These are phyloP conservation scores for Platichthys stellatus DNA, from an alignment of 2,113 vertebrate species.

Conservation along the genomic window DNA sequence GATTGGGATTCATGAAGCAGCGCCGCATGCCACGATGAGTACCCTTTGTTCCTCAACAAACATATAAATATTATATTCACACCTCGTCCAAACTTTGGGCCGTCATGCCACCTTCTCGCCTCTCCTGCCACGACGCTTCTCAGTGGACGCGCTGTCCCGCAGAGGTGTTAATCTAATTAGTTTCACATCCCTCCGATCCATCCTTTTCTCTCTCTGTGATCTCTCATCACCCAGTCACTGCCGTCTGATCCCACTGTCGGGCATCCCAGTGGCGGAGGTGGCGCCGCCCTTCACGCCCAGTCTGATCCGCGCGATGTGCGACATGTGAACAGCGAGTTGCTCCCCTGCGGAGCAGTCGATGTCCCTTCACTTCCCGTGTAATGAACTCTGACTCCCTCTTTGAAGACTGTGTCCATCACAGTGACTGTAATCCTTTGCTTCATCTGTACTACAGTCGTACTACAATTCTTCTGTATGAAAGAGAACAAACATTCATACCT, in stretches of 20 bases:
- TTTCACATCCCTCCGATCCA: constrained; percentile 11
- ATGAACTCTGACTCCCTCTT: no score
- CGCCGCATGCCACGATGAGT: not conserved
- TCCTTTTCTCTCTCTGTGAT: not conserved
- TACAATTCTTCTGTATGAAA: not conserved
- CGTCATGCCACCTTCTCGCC: not conserved
- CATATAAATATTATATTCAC: not conserved
- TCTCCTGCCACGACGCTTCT: not conserved
- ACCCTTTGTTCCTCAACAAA: not conserved
- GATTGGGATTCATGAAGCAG: not conserved
- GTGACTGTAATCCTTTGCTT: not conserved
- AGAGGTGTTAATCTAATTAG: constrained; percentile 37
- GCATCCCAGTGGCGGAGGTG: not conserved
- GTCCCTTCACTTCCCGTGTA: not conserved
- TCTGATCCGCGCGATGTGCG: not conserved
- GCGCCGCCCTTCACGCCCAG: not conserved
- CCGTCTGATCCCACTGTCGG: constrained; percentile 10
- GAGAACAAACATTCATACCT: not conserved
- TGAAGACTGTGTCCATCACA: not conserved
- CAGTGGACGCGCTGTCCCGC: not conserved
- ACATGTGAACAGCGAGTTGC: not conserved
- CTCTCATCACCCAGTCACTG: not conserved
- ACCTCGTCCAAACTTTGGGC: not conserved
- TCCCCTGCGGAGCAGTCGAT: not conserved
- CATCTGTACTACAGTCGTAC: not conserved